Evolutionary conservation across 2,888 invertebrate species (phyloP), one percentile per base, ranked within the genome.

Genomic region (Panzeria rudis): DNA sequence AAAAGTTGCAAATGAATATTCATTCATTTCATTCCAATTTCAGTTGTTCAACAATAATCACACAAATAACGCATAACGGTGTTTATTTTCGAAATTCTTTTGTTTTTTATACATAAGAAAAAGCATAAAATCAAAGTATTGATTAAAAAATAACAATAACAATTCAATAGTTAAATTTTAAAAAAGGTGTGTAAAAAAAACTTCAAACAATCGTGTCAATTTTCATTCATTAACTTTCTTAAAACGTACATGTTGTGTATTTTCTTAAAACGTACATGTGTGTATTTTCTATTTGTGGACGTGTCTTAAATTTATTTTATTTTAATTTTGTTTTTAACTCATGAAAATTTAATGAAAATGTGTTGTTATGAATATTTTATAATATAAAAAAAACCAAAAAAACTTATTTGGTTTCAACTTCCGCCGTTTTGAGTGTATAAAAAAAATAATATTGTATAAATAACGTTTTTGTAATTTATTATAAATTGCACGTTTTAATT

Each of bases 1-100:
- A 84, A 71, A 75, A 59, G 68, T 68, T 76, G 84, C 77, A 61
- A 78, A 78, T 78, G 82, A 78, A 68, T 80, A 71, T 84, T 82
- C 78, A 85, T 81, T 84, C 84, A 81, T 47, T 72, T 84, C 84
- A 84, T 77, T 84, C 77, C 68, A 62, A 56, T 73, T 85, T 81
- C 47, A 82, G 82, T 73, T 64, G 82, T 69, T 85, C 47, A 69
- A 59, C 82, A 75, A 81, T 69, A 85, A 85, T 78, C 82, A 85
- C 62, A 64, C 50, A 66, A 52, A 50, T 59, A 84, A 71, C 81
- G 64, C 44, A 50, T 59, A 84, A 71, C 81, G 64, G 66, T 72
- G 61, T 61, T 66, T 29, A 15, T 38, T 20, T 64, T 64, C 4
- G 29, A 44, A 15, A 54, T 15, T 47, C 7, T 4, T 61, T 44